phyloP scores from a whole-genome alignment of 2,113 vertebrate species.

The Gavia stellata region DNA sequence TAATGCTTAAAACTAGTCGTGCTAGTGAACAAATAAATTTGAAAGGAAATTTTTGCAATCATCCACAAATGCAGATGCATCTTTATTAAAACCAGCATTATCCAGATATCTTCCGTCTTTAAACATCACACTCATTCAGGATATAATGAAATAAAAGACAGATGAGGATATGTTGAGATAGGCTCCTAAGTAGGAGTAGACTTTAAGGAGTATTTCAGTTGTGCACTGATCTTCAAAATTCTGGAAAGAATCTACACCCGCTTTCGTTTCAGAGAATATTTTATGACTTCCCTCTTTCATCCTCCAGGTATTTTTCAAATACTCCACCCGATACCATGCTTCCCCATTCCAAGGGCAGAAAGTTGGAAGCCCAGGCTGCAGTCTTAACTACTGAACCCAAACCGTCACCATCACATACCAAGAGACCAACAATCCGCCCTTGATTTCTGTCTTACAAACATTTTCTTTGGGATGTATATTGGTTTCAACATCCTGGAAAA shows the following conservation, averaged over 20 bases:
- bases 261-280: neutral
- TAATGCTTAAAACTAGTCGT: neutral
- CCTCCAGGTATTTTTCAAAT: neutral
- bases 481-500: neutral
- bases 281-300: neutral
- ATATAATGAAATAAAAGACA: neutral
- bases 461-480: neutral
- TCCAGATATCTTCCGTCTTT: neutral
- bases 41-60: neutral
- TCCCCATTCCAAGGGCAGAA: neutral
- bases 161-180: neutral
- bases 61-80: neutral
- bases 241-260: neutral
- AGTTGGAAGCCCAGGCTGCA: neutral
- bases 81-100: neutral
- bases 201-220: neutral
- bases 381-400: neutral
- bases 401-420: neutral
- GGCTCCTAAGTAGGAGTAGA: neutral
- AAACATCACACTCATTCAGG: rapidly evolving
- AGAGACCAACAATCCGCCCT: neutral
- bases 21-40: neutral
- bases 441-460: neutral
- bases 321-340: too few species aligned
- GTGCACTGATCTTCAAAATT: neutral